Conservation (phyloP, 2,797 vertebrate genomes). For the Furcifer pardalis region DNA sequence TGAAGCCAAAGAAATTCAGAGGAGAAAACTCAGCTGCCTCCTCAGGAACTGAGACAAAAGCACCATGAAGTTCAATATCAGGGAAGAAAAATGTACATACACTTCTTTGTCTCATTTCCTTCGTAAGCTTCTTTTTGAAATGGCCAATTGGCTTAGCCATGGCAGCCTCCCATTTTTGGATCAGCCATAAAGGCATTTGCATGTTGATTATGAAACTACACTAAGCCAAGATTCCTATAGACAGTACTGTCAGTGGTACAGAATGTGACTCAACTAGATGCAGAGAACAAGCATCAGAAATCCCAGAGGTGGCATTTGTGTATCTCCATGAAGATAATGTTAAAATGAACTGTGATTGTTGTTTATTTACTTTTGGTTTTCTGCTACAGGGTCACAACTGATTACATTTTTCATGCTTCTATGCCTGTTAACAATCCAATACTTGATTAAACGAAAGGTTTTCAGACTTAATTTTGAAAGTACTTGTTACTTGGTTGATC, state of each 20-base stretch:
- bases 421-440: neutral
- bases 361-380: neutral
- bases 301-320: neutral
- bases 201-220: slow-evolving; percentile 24
- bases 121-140: slow-evolving; percentile 18
- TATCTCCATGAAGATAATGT: neutral
- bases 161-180: neutral
- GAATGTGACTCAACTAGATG: neutral
- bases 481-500: no score
- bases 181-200: slow-evolving; percentile 17
- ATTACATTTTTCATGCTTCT: neutral
- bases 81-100: slow-evolving; percentile 3
- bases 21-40: slow-evolving; percentile 22
- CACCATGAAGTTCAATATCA: slow-evolving; percentile 8
- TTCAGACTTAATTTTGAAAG: neutral
- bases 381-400: neutral
- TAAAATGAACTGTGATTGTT: neutral
- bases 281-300: neutral
- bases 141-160: neutral
- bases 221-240: neutral
- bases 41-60: slow-evolving; percentile 31
- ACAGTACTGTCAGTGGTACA: neutral
- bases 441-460: neutral
- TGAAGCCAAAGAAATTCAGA: slow-evolving; percentile 32
- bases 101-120: slow-evolving; percentile 3